These are phyloP conservation scores for Uropsilus gracilis DNA, from an alignment of 2,113 vertebrate species.

Conservation along the genomic window DNA sequence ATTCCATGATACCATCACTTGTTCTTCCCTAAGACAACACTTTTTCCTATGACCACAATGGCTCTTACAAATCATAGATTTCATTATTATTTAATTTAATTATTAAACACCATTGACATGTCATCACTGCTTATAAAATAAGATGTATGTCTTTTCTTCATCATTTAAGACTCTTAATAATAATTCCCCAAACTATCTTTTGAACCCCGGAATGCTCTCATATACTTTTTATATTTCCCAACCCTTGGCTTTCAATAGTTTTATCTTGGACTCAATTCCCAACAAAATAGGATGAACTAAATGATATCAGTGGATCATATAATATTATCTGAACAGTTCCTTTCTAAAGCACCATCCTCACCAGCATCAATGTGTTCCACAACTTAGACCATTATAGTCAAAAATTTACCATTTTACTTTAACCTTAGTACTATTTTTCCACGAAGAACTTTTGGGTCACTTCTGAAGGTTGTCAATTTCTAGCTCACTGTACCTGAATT, in stretches of 20 bases:
- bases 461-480: background rate
- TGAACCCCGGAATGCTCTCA: background rate
- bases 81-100: conserved; percentile 39
- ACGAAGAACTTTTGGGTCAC: background rate
- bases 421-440: background rate
- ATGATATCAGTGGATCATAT: background rate
- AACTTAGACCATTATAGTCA: background rate
- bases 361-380: background rate
- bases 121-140: conserved; percentile 2
- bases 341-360: background rate
- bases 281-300: no score
- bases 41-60: background rate
- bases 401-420: background rate
- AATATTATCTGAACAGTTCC: background rate
- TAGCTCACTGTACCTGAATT: background rate
- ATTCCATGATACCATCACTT: background rate
- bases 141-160: background rate
- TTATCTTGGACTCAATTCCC: background rate
- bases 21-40: background rate
- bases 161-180: background rate
- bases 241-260: background rate
- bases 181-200: background rate
- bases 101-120: background rate
- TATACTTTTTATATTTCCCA: background rate
- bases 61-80: background rate